Base-by-base conservation (phyloP, 1,140 invertebrate species). In the Platyscapa corneri region DNA sequence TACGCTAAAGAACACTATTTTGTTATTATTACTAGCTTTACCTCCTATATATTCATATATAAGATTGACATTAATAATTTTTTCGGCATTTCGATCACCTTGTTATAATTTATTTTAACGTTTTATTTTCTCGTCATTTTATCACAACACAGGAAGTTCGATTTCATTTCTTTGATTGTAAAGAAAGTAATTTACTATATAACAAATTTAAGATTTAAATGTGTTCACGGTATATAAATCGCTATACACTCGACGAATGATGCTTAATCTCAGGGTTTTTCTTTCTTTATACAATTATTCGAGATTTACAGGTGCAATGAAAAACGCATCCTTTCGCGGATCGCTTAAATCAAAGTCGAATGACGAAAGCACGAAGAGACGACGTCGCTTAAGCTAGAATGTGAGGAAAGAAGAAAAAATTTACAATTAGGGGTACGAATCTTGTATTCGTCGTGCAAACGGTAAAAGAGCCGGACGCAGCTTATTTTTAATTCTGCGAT, bases 401-500 rank as follows among this genome's bases (percentile, higher is more conserved):
- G 23, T 23, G 42, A 82, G 67, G 67, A 30, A 65, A 67, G 12
- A 46, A 46, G 12, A 46, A 46, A 46, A 72, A 82, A 74, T 82
- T n/a, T 75, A 78, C 39, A 78, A 37, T 53, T 86, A 39, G 30
- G n/a, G 27, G 64, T n/a, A 16, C 77, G 37, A 81, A 72, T 89
- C 89, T 89, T 80, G 20, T 79, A 87, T 89, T 89, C 42, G 86
- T 88, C 76, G 88, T 89, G 64, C 89, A 90, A 87, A 87, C 88
- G 88, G 86, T 88, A 86, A 90, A 90, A 88, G 88, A 87, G 87
- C 90, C 89, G 84, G 42, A 34, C 86, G n/a, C n/a, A n/a, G n/a
- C n/a, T n/a, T 82, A 88, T 78, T 86, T 89, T 88, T 90, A 93
- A 86, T 92, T 93, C 84, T 93, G 91, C 8, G 90, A 65, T 78